Conservation (phyloP, 2,797 vertebrate species). For the Sebastes goodei region DNA sequence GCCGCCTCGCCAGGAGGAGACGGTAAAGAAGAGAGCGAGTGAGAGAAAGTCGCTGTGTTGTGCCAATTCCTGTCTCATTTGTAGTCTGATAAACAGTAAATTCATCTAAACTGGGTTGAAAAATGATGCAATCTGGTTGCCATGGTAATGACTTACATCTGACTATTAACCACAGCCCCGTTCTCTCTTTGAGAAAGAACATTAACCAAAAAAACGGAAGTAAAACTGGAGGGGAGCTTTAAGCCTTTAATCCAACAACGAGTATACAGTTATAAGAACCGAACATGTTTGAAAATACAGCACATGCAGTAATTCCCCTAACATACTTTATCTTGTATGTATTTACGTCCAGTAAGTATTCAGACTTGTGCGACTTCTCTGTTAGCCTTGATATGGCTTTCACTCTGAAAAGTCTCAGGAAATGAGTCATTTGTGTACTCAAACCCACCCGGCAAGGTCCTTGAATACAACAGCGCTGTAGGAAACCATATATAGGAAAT, state of each 20-base stretch:
- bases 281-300: background rate
- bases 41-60: too few species aligned
- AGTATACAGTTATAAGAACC: background rate
- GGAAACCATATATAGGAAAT: conserved; percentile 18
- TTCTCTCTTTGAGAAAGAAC: too few species aligned
- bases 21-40: too few species aligned
- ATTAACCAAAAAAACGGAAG: too few species aligned
- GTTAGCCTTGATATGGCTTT: background rate
- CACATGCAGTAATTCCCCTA: background rate
- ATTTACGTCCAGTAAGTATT: background rate
- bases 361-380: background rate
- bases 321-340: background rate
- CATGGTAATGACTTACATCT: too few species aligned
- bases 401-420: conserved; percentile 18
- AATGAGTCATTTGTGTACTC: conserved; percentile 41
- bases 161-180: too few species aligned
- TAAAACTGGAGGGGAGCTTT: too few species aligned
- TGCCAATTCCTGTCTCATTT: too few species aligned
- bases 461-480: background rate
- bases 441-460: conserved; percentile 6
- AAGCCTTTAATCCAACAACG: background rate
- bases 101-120: too few species aligned
- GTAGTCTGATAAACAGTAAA: too few species aligned
- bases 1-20: too few species aligned
- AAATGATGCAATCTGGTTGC: too few species aligned